Conservation (phyloP, 2,888 invertebrate species). For the Andrena chrysosceles region DNA sequence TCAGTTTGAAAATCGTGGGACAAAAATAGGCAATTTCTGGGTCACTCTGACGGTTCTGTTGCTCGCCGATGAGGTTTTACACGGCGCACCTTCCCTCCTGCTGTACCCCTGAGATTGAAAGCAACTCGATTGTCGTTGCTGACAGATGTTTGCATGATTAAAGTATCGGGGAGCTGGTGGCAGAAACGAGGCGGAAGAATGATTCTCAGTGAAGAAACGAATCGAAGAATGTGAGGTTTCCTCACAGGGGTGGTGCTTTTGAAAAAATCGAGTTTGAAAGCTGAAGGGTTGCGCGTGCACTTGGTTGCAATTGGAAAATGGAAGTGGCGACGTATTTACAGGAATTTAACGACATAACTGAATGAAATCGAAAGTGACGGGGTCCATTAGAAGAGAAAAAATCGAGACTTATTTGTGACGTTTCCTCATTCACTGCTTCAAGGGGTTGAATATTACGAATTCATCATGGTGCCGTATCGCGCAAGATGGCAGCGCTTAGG, state of each 20-base stretch:
- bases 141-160: constrained; percentile 52
- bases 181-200: constrained; percentile 11
- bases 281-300: too few species aligned
- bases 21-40: too few species aligned
- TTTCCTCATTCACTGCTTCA: not conserved
- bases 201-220: not conserved
- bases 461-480: constrained; percentile 61
- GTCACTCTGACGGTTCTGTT: not conserved
- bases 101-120: constrained; percentile 1
- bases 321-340: too few species aligned
- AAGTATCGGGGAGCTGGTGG: not conserved
- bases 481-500: constrained; percentile 77
- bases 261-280: not conserved
- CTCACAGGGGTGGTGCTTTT: not conserved
- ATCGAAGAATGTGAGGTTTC: not conserved
- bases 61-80: not conserved
- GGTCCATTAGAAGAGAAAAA: not conserved
- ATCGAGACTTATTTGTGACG: not conserved
- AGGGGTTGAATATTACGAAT: constrained; percentile 58
- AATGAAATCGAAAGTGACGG: not conserved
- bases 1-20: too few species aligned
- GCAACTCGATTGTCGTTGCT: constrained; percentile 42
- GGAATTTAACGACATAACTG: too few species aligned
- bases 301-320: too few species aligned
- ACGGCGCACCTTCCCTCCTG: not conserved